A percentile compares a stretch with the other conserved stretches of the same genome.
Conservation (phyloP, 2,797 vertebrate species). For the Harpagifer antarcticus region DNA sequence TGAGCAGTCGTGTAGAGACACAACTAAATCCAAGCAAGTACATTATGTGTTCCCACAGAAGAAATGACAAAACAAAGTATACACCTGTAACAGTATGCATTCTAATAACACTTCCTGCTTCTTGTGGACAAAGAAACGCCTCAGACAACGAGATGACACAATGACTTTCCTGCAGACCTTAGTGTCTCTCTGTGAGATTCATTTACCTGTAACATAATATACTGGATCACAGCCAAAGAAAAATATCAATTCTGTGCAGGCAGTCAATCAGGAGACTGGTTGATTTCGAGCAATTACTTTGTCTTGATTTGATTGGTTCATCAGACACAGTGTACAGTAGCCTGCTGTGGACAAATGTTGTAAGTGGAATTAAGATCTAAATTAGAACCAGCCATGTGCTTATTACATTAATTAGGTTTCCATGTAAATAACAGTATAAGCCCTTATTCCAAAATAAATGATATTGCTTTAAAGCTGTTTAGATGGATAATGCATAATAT, state of each 20-base stretch:
- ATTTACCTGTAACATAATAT: not conserved
- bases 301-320: not conserved
- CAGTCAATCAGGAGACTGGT: conserved; percentile 15
- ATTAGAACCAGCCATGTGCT: not conserved
- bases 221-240: not conserved
- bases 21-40: not conserved
- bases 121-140: not conserved
- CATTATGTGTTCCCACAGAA: not conserved
- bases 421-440: too few species aligned
- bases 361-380: not conserved
- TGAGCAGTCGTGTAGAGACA: not conserved
- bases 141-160: not conserved
- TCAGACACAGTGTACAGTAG: not conserved
- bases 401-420: not conserved
- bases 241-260: not conserved
- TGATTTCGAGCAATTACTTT: not conserved
- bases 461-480: too few species aligned
- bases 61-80: not conserved
- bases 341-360: not conserved
- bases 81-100: not conserved
- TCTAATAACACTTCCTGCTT: not conserved
- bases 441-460: too few species aligned
- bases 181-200: not conserved
- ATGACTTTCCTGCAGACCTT: not conserved
- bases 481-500: too few species aligned